These are phyloP conservation scores for Tipula confusa DNA, from an alignment of 2,888 invertebrate genomes.

Conservation along the genomic window DNA sequence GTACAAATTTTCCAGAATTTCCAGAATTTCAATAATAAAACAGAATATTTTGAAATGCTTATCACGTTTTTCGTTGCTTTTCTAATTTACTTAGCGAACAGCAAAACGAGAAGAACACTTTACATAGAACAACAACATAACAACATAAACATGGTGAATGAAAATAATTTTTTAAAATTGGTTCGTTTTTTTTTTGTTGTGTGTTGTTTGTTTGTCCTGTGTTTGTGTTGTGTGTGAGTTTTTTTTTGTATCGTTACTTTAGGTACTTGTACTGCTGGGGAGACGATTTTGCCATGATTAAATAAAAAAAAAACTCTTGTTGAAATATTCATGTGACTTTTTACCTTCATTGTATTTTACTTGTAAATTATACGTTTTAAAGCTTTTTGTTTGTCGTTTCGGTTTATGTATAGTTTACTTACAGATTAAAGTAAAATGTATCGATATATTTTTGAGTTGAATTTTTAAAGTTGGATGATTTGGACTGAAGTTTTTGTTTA, in stretches of 20 bases:
- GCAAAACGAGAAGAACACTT: neutral
- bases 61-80: constrained; percentile 25
- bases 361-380: neutral
- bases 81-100: neutral
- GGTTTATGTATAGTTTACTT: neutral
- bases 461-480: neutral
- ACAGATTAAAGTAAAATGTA: neutral
- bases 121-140: neutral
- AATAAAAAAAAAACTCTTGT: neutral
- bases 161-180: neutral
- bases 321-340: constrained; percentile 12
- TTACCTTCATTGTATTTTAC: constrained; percentile 12
- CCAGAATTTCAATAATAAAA: constrained; percentile 1
- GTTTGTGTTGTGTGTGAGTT: neutral
- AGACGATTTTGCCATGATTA: constrained; percentile 12
- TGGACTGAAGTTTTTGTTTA: no score
- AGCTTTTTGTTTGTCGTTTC: neutral
- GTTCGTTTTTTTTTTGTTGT: neutral
- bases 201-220: constrained; percentile 20
- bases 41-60: neutral
- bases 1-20: neutral
- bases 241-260: neutral
- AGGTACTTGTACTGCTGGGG: neutral
- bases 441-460: neutral
- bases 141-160: neutral